These are phyloP conservation scores for Cyclopterus lumpus DNA, from an alignment of 2,797 vertebrate species.

Conservation along the genomic window DNA sequence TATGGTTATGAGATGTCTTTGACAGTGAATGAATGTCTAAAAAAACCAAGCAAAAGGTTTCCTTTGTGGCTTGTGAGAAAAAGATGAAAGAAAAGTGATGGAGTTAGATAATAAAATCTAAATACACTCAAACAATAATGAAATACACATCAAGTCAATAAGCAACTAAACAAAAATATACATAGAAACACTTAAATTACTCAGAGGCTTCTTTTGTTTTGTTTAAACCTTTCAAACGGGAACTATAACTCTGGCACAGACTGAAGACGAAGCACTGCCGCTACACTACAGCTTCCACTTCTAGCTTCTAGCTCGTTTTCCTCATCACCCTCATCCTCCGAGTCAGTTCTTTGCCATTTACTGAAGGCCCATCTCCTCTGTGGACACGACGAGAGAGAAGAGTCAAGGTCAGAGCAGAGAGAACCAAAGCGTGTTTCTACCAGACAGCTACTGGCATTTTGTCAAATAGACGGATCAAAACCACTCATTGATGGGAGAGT, in stretches of 20 bases:
- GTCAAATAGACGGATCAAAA: neutral
- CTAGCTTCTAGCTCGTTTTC: conserved; percentile 84
- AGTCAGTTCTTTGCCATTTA: conserved; percentile 85
- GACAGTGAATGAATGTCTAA: neutral
- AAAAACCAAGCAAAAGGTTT: neutral
- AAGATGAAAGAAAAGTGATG: conserved; percentile 1
- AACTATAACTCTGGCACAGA: neutral
- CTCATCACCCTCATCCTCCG: conserved; percentile 88
- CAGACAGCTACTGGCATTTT: neutral
- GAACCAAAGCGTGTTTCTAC: neutral
- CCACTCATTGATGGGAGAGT: neutral
- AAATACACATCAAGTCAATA: neutral
- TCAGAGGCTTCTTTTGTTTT: conserved; percentile 23
- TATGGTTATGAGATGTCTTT: neutral
- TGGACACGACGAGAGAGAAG: conserved; percentile 88
- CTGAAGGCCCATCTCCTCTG: conserved; percentile 90
- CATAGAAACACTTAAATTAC: neutral
- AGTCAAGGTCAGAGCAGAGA: conserved; percentile 77
- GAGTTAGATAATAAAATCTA: neutral
- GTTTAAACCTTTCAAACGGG: neutral
- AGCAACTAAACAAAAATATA: neutral
- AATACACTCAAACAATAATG: neutral
- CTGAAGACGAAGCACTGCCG: conserved; percentile 16
- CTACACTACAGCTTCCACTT: conserved; percentile 49
- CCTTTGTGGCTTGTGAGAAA: neutral